Evolutionary conservation across 1,140 invertebrate genomes (phyloP).

Genomic region (Dreissena polymorpha): DNA sequence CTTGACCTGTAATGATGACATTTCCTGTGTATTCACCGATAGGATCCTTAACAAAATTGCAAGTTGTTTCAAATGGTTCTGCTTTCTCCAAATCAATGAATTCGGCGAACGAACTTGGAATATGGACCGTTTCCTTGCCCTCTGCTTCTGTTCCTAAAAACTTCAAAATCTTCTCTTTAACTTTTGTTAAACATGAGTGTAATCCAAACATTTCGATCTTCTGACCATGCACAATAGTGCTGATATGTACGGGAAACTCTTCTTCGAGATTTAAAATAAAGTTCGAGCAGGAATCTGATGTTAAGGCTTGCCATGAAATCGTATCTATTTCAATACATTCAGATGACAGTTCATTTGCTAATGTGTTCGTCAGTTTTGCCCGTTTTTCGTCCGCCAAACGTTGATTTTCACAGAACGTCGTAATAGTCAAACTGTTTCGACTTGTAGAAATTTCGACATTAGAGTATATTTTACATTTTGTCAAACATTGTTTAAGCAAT

Average conservation of each 20-base stretch:
- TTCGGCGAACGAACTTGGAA: not conserved
- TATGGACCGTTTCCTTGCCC: not conserved
- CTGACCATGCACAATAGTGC: not conserved
- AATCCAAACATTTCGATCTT: not conserved
- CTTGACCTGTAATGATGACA: conserved; percentile 1
- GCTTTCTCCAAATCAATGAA: not conserved
- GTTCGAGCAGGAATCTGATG: not conserved
- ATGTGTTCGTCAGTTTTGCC: not conserved
- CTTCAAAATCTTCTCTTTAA: not conserved
- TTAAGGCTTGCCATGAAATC: not conserved
- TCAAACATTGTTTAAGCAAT: not conserved
- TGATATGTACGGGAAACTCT: not conserved
- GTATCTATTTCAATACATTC: not conserved
- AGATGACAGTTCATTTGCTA: not conserved
- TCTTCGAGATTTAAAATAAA: not conserved
- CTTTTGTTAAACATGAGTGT: not conserved
- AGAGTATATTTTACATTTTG: not conserved
- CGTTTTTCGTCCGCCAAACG: too few relatives aligned
- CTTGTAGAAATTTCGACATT: too few relatives aligned
- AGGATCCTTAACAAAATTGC: not conserved
- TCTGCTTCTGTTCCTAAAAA: not conserved
- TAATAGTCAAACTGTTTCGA: too few relatives aligned
- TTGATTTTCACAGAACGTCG: too few relatives aligned
- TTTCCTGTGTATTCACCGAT: conserved; percentile 1
- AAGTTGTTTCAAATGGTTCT: not conserved